Evolutionary conservation across 2,797 vertebrate species (phyloP).

Genomic region (Cossypha dichroa): DNA sequence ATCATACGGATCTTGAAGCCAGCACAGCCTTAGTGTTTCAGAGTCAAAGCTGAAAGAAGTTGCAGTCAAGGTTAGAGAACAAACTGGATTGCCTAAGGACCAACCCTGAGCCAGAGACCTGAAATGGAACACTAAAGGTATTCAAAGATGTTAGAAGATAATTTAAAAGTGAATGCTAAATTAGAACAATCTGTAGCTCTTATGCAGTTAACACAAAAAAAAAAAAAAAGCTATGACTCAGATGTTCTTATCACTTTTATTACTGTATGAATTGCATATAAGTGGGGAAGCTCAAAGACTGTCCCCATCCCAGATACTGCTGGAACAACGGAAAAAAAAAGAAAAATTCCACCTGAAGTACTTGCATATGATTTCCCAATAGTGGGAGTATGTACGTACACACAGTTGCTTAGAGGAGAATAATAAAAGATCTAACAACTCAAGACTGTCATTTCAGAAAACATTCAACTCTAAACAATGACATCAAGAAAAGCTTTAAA

Average conservation of each 20-base stretch:
- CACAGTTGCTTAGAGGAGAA: background rate
- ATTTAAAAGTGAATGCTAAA: conserved; percentile 3
- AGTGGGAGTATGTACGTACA: background rate
- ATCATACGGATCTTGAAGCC: background rate
- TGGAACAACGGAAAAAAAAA: background rate
- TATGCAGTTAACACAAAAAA: background rate
- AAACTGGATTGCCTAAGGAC: background rate
- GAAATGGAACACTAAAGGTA: background rate
- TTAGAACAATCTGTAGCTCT: background rate
- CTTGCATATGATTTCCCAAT: background rate
- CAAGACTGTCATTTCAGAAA: background rate
- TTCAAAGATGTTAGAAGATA: background rate
- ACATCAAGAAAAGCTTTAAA: background rate
- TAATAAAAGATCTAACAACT: background rate
- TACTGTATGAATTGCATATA: background rate
- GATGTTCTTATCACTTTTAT: background rate
- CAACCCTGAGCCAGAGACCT: background rate
- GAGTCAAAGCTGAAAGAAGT: background rate
- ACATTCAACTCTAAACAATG: background rate
- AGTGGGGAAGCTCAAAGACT: background rate
- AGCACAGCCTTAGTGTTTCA: background rate
- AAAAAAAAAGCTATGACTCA: conserved; percentile 30
- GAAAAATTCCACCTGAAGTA: background rate
- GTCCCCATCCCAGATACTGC: background rate
- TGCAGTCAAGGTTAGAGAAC: background rate